Evolutionary conservation across 2,888 invertebrate genomes (phyloP).

Genomic region (Nudaria mundana): DNA sequence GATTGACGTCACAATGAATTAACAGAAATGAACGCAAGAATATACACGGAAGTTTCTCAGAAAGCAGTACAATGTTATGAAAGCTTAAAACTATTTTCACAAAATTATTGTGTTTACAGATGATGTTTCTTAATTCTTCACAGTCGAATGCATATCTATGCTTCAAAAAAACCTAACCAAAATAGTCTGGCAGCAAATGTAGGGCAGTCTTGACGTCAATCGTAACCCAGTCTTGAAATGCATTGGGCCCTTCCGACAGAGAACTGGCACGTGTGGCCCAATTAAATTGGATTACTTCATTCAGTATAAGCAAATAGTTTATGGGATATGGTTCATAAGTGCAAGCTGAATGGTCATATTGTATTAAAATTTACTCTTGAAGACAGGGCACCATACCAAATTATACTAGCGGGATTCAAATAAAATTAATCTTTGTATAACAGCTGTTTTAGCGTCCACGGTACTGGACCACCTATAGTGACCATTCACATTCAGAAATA

Average conservation of each 20-base stretch:
- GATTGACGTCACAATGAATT: too few species aligned
- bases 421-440: too few species aligned
- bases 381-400: too few species aligned
- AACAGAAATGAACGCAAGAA: too few species aligned
- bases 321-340: too few species aligned
- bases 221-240: constrained; percentile 53
- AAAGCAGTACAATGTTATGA: not conserved
- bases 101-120: not conserved
- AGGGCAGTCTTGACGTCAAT: constrained; percentile 66
- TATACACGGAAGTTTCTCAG: too few species aligned
- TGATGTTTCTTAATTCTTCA: constrained; percentile 16
- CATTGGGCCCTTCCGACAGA: constrained; percentile 53
- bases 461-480: too few species aligned
- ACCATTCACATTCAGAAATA: too few species aligned
- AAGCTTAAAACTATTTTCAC: not conserved
- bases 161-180: constrained; percentile 33
- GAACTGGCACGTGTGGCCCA: constrained; percentile 51
- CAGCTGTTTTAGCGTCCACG: too few species aligned
- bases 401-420: too few species aligned
- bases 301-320: not conserved
- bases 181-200: constrained; percentile 43
- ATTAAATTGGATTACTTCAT: constrained; percentile 24
- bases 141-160: constrained; percentile 22
- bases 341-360: too few species aligned
- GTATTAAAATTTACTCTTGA: too few species aligned